A percentile compares a stretch with the other conserved stretches of the same genome.
These are phyloP conservation scores for Drosophila grimshawi DNA, from an alignment of 1,140 invertebrate species.

Conservation along the genomic window DNA sequence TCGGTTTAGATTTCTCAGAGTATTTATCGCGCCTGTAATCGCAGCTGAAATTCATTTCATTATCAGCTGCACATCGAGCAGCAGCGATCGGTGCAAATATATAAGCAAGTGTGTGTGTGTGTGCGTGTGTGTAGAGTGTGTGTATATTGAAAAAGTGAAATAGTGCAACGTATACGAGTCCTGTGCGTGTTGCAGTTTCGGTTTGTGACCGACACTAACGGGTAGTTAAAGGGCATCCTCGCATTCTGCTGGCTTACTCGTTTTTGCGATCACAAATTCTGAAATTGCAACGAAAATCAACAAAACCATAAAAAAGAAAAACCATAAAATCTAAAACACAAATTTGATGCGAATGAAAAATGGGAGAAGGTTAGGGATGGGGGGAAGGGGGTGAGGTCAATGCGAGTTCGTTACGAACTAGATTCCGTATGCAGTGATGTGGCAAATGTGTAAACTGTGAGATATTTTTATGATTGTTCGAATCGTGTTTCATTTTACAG, in stretches of 20 bases:
- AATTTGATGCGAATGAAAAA: background rate
- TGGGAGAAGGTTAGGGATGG: background rate
- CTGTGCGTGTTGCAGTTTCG: constrained; percentile 73
- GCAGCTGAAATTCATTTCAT: constrained; percentile 74
- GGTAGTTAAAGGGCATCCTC: constrained; percentile 56
- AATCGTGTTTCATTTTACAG: background rate
- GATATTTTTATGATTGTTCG: constrained; percentile 32
- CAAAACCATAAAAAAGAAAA: constrained; percentile 15
- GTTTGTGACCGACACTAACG: constrained; percentile 85
- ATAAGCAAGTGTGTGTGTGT: too few species aligned
- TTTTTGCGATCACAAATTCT: constrained; percentile 85
- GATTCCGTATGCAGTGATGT: constrained; percentile 30
- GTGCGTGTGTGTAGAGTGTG: background rate
- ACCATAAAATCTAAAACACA: background rate
- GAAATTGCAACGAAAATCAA: constrained; percentile 79
- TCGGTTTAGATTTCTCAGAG: constrained; percentile 37
- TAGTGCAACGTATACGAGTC: background rate
- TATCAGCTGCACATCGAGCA: constrained; percentile 68
- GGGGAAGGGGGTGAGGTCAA: constrained; percentile 14
- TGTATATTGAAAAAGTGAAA: background rate
- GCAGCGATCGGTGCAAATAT: constrained; percentile 33
- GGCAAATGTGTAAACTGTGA: constrained; percentile 35
- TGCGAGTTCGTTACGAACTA: constrained; percentile 4
- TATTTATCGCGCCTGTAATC: constrained; percentile 79
- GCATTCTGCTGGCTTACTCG: constrained; percentile 69